A percentile compares a stretch with the other conserved stretches of the same genome.
phyloP scores from a whole-genome alignment of 2,888 invertebrate species.

The Panorpa germanica region DNA sequence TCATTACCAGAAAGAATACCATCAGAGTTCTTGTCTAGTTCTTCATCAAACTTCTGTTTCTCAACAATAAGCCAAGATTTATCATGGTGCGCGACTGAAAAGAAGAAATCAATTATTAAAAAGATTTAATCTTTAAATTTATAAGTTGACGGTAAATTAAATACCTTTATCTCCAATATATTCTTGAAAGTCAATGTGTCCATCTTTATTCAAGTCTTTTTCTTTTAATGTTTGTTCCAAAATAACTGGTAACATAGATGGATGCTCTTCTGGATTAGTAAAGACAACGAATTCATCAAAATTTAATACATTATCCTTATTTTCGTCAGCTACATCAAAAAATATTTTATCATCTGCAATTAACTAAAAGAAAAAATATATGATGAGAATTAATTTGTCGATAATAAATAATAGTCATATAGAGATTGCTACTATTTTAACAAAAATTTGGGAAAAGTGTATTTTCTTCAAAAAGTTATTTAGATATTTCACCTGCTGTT shows the following conservation, averaged over 20 bases:
- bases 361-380: constrained; percentile 24
- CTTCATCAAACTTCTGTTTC: constrained; percentile 69
- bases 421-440: no score
- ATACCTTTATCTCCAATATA: constrained; percentile 51
- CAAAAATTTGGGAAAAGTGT: no score
- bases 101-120: constrained; percentile 18
- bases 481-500: no score
- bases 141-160: constrained; percentile 2
- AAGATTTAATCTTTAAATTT: neutral
- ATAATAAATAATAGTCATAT: no score
- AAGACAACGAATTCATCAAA: constrained; percentile 70
- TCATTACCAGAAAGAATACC: constrained; percentile 62
- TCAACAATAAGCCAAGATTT: constrained; percentile 53
- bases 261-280: constrained; percentile 85
- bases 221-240: constrained; percentile 67
- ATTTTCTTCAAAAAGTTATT: no score
- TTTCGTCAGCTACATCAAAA: constrained; percentile 69
- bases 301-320: constrained; percentile 61
- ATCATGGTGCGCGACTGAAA: constrained; percentile 38
- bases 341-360: constrained; percentile 67
- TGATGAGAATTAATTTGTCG: no score
- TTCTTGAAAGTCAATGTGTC: constrained; percentile 68
- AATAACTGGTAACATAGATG: constrained; percentile 64
- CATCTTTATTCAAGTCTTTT: constrained; percentile 73
- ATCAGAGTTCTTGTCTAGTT: constrained; percentile 70